Conservation (phyloP, 2,113 vertebrate genomes). For the Chaetodon auriga region DNA sequence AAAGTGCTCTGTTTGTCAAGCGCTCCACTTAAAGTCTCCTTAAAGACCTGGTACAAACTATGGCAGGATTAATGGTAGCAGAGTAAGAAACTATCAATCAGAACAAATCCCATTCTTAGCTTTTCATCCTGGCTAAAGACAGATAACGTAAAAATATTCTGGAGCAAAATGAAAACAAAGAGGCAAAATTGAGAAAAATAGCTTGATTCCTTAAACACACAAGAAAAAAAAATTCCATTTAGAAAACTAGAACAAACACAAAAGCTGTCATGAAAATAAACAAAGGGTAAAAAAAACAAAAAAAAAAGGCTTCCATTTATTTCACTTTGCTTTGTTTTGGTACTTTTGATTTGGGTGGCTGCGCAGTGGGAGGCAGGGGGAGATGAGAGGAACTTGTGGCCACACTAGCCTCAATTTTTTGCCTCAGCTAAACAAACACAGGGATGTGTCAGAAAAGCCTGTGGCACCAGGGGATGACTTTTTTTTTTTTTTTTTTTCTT, state of each 20-base stretch:
- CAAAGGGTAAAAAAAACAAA: neutral
- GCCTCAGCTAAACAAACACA: conserved; percentile 30
- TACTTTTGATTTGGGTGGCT: conserved; percentile 12
- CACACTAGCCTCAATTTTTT: conserved; percentile 21
- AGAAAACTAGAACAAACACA: neutral
- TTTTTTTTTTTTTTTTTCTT: neutral
- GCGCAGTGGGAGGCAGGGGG: neutral
- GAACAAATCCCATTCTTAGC: conserved; percentile 1
- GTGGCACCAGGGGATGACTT: conserved; percentile 18
- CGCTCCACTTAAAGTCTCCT: conserved; percentile 30
- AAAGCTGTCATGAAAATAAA: conserved; percentile 6
- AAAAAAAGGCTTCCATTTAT: neutral
- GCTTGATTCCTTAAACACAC: neutral
- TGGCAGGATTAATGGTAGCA: conserved; percentile 25
- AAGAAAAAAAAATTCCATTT: neutral
- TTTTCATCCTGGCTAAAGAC: neutral
- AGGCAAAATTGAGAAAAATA: neutral
- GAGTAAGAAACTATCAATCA: conserved; percentile 23
- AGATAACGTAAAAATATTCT: neutral
- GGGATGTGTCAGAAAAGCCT: conserved; percentile 35
- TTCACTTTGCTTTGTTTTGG: conserved; percentile 12
- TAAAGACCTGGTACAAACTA: conserved; percentile 31
- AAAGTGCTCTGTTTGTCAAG: conserved; percentile 53
- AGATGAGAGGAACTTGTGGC: conserved; percentile 24
- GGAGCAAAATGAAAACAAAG: conserved; percentile 9